Conservation (phyloP, 1,140 invertebrate genomes). For the Euborellia annulipes region DNA sequence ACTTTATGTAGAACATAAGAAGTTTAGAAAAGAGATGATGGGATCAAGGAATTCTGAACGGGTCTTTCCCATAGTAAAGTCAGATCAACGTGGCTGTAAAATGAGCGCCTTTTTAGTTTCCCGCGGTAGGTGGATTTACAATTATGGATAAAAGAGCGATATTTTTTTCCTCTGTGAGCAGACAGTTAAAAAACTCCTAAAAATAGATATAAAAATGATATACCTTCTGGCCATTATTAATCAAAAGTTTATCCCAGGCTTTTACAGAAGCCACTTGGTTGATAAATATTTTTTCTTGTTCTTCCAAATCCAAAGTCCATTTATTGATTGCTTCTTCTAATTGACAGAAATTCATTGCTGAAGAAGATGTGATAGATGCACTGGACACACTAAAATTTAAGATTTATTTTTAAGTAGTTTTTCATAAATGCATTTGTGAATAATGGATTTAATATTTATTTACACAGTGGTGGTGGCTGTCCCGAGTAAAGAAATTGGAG, state of each 20-base stretch:
- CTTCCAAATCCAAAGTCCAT: constrained; percentile 84
- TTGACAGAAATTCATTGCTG: constrained; percentile 66
- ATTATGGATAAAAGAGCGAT: no score
- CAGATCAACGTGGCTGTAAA: no score
- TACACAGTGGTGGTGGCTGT: constrained; percentile 2
- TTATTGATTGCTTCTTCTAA: constrained; percentile 90
- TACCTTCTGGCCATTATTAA: constrained; percentile 81
- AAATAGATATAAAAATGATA: constrained; percentile 12
- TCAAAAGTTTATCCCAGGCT: constrained; percentile 81
- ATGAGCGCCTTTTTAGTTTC: no score
- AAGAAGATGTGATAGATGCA: constrained; percentile 26
- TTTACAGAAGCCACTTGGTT: constrained; percentile 90
- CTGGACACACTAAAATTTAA: constrained; percentile 11
- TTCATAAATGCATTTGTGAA: constrained; percentile 9
- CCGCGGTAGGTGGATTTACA: no score
- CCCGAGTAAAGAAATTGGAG: neutral
- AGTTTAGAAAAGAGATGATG: no score
- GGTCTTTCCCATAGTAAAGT: no score
- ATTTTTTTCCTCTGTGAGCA: no score
- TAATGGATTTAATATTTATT: constrained; percentile 14
- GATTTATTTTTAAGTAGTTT: constrained; percentile 6
- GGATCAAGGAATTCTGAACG: no score
- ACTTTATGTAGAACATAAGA: no score
- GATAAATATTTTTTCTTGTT: constrained; percentile 84
- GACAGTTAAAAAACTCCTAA: no score